Evolutionary conservation across 2,797 vertebrate genomes (phyloP).

Genomic region (Melanotaenia maccullochi): DNA sequence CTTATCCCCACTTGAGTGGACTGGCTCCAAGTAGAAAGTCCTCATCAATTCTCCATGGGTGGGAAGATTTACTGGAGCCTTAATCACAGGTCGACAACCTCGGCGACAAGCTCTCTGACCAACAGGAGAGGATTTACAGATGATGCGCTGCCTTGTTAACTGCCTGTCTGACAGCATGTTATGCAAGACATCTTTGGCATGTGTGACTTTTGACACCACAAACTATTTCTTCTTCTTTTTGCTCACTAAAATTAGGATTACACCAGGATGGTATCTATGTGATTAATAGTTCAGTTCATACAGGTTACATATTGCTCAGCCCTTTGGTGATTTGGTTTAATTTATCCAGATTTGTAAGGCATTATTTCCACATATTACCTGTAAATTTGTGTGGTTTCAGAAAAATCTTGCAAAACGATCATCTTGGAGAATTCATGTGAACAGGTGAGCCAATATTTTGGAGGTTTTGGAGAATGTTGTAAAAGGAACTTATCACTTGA

Average conservation of each 20-base stretch:
- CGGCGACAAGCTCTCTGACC: constrained; percentile 58
- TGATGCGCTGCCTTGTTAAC: constrained; percentile 65
- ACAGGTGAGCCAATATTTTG: too few relatives aligned
- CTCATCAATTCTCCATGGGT: constrained; percentile 58
- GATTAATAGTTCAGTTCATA: constrained; percentile 10
- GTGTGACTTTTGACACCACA: constrained; percentile 67
- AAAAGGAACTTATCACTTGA: too few relatives aligned
- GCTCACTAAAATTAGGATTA: constrained; percentile 7
- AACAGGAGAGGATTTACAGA: constrained; percentile 53
- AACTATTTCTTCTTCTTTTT: constrained; percentile 45
- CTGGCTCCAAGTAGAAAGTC: constrained; percentile 34
- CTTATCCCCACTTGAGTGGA: constrained; percentile 37
- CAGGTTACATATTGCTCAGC: neutral
- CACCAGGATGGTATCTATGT: constrained; percentile 4
- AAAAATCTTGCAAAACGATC: neutral
- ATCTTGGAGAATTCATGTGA: too few relatives aligned
- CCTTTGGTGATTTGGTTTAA: neutral
- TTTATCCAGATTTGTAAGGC: neutral
- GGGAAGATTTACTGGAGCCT: constrained; percentile 78
- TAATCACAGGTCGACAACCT: constrained; percentile 74
- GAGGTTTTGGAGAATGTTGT: too few relatives aligned
- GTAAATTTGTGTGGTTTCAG: neutral
- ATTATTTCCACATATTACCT: neutral
- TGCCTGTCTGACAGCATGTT: constrained; percentile 61
- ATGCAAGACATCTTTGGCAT: constrained; percentile 74